Evolutionary conservation across 2,113 vertebrate species (phyloP).

Genomic region (Pyxicephalus adspersus): DNA sequence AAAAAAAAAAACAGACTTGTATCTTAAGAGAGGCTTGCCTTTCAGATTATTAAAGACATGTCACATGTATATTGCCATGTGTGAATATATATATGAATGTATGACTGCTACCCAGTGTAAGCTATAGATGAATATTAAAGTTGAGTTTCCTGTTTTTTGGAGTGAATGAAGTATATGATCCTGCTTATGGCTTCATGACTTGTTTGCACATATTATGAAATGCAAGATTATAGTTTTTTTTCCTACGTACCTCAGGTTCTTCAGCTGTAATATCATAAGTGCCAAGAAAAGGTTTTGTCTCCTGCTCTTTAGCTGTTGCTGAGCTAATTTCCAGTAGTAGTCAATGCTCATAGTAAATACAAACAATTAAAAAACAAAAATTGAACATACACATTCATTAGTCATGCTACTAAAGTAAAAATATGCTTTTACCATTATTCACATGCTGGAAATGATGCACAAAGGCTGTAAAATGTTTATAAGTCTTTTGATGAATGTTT

Average conservation of each 20-base stretch:
- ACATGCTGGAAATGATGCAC: too few relatives aligned
- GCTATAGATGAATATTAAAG: constrained; percentile 16
- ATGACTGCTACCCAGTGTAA: constrained; percentile 13
- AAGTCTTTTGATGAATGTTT: too few relatives aligned
- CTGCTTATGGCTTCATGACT: constrained; percentile 34
- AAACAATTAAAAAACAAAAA: too few relatives aligned
- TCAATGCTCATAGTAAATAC: too few relatives aligned
- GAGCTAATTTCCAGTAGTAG: too few relatives aligned
- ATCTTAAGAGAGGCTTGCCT: neutral
- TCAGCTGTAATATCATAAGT: constrained; percentile 5
- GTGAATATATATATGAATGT: rapidly evolving
- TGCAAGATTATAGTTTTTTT: constrained; percentile 20
- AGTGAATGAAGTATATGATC: constrained; percentile 19
- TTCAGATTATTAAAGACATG: neutral
- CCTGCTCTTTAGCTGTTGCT: neutral
- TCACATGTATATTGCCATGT: too few relatives aligned
- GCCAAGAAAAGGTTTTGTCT: neutral
- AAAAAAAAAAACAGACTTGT: neutral
- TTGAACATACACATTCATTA: too few relatives aligned
- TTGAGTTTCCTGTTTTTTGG: constrained; percentile 24
- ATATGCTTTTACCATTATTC: too few relatives aligned
- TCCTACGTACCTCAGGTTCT: constrained; percentile 15
- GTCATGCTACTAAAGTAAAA: too few relatives aligned
- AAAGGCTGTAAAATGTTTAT: too few relatives aligned
- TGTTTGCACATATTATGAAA: constrained; percentile 39